Percentiles rank a stretch among this genome's conserved stretches.
Evolutionary conservation across 2,888 invertebrate genomes (phyloP).

Genomic region (Sarcophaga carnaria): DNA sequence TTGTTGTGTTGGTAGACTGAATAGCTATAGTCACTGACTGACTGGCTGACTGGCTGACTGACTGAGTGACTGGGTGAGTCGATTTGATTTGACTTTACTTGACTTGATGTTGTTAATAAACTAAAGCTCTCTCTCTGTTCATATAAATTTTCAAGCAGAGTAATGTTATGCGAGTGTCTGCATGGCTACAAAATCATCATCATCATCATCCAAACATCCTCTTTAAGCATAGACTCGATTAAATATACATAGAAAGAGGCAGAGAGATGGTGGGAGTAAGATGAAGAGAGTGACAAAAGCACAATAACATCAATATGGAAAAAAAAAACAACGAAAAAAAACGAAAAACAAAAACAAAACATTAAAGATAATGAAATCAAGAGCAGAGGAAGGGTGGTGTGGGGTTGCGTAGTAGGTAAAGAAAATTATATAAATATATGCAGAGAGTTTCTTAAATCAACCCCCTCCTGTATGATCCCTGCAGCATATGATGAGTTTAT

Average conservation of each 20-base stretch:
- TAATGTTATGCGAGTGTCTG: slow-evolving; percentile 7
- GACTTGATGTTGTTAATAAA: slow-evolving; percentile 60
- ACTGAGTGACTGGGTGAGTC: background rate
- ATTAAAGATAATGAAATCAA: background rate
- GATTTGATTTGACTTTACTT: slow-evolving; percentile 19
- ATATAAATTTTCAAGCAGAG: slow-evolving; percentile 11
- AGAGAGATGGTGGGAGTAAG: too few relatives aligned
- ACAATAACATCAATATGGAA: slow-evolving; percentile 11
- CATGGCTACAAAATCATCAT: slow-evolving; percentile 28
- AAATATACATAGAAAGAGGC: background rate
- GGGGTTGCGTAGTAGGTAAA: background rate
- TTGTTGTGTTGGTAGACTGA: background rate
- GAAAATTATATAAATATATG: slow-evolving; percentile 26
- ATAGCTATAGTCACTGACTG: background rate
- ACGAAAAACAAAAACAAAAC: background rate
- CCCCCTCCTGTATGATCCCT: background rate
- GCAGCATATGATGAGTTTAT: slow-evolving; percentile 47
- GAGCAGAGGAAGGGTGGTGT: too few relatives aligned
- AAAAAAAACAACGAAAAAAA: too few relatives aligned
- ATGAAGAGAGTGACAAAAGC: background rate
- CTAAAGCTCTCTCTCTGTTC: slow-evolving; percentile 31
- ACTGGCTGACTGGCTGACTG: slow-evolving; percentile 1
- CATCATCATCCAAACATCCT: background rate
- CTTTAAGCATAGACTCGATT: background rate
- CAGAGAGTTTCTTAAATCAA: slow-evolving; percentile 9